phyloP scores from a whole-genome alignment of 1,140 invertebrate genomes.

The Euura saliciscinereae region DNA sequence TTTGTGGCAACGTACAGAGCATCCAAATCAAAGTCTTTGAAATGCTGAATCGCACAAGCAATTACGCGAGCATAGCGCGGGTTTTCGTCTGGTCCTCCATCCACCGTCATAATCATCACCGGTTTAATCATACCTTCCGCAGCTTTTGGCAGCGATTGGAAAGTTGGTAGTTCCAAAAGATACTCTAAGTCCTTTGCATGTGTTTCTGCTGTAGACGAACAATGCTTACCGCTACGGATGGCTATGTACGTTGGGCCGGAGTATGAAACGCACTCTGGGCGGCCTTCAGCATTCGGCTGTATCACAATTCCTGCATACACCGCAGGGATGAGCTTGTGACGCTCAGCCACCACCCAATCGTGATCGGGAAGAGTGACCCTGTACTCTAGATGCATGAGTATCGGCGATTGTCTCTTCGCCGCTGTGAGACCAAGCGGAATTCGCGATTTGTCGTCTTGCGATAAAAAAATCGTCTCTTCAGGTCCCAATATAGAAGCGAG shows the following conservation, averaged over 20 bases:
- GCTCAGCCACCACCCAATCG: slow-evolving; percentile 44
- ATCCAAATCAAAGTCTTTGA: slow-evolving; percentile 50
- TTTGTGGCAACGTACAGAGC: slow-evolving; percentile 53
- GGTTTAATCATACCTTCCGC: slow-evolving; percentile 44
- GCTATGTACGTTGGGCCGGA: slow-evolving; percentile 52
- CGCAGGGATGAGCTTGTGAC: slow-evolving; percentile 45
- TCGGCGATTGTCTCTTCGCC: slow-evolving; percentile 31
- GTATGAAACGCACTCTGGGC: slow-evolving; percentile 41
- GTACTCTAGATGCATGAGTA: slow-evolving; percentile 54
- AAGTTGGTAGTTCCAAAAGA: slow-evolving; percentile 33
- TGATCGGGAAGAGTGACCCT: slow-evolving; percentile 44
- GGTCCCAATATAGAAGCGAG: slow-evolving; percentile 34
- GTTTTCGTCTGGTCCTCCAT: slow-evolving; percentile 55
- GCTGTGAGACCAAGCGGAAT: slow-evolving; percentile 30
- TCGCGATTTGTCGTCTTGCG: slow-evolving; percentile 38
- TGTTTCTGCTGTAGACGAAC: slow-evolving; percentile 41
- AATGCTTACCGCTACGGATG: slow-evolving; percentile 46
- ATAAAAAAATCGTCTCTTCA: slow-evolving; percentile 32
- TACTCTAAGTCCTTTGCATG: slow-evolving; percentile 46
- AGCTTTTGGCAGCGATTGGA: slow-evolving; percentile 33
- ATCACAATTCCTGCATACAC: slow-evolving; percentile 42
- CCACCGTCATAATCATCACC: slow-evolving; percentile 46
- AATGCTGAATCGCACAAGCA: slow-evolving; percentile 40
- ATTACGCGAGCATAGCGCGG: slow-evolving; percentile 52
- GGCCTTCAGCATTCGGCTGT: slow-evolving; percentile 35